phyloP scores from a whole-genome alignment of 2,888 invertebrate species.

The Arrhopalites spinosus region DNA sequence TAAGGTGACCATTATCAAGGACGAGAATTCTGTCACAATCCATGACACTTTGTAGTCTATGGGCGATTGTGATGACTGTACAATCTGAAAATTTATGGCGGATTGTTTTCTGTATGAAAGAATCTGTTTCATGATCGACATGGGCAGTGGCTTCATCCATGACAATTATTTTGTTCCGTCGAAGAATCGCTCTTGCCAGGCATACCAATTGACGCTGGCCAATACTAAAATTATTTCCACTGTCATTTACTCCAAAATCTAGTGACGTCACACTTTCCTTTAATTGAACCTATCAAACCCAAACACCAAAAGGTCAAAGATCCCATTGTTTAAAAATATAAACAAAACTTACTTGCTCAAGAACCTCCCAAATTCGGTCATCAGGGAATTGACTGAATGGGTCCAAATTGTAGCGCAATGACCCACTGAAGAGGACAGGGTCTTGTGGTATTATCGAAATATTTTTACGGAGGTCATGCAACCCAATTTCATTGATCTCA shows the following conservation, averaged over 20 bases:
- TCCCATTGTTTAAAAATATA: too few species aligned
- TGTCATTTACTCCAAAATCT: too few species aligned
- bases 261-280: too few species aligned
- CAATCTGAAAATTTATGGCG: slow-evolving; percentile 82
- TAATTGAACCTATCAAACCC: too few species aligned
- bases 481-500: slow-evolving; percentile 66
- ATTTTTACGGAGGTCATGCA: slow-evolving; percentile 81
- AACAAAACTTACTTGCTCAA: slow-evolving; percentile 60
- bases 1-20: slow-evolving; percentile 78
- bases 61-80: slow-evolving; percentile 90
- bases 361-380: slow-evolving; percentile 63
- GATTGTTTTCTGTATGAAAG: slow-evolving; percentile 74
- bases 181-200: slow-evolving; percentile 60
- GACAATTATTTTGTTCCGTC: slow-evolving; percentile 78
- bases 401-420: slow-evolving; percentile 65
- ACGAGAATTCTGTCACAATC: slow-evolving; percentile 87
- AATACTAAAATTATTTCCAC: slow-evolving; percentile 2
- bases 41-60: slow-evolving; percentile 89
- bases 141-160: slow-evolving; percentile 90
- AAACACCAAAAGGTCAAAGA: too few species aligned
- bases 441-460: slow-evolving; percentile 75
- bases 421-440: slow-evolving; percentile 67
- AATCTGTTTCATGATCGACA: slow-evolving; percentile 66
- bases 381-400: slow-evolving; percentile 63
- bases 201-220: slow-evolving; percentile 33